Evolutionary conservation across 2,113 vertebrate species (phyloP).

Genomic region (Mungos mungo): DNA sequence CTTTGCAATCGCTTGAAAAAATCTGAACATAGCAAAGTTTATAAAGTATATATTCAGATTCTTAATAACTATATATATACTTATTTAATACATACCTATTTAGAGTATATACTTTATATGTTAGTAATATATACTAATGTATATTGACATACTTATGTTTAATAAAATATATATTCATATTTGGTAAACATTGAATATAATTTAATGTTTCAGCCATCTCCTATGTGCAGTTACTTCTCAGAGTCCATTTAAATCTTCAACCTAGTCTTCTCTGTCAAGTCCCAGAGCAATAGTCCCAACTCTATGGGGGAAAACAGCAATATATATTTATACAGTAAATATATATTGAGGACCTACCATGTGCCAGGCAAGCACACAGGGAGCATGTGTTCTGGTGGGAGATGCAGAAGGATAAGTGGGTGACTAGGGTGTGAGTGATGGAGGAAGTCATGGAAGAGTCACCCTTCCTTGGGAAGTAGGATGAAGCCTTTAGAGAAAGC

Average conservation of each 20-base stretch:
- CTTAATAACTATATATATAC: background rate
- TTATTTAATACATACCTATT: background rate
- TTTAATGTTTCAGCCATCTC: background rate
- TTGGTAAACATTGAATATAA: background rate
- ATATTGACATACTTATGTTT: background rate
- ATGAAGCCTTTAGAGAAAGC: background rate
- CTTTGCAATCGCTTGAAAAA: slow-evolving; percentile 20
- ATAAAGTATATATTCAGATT: background rate
- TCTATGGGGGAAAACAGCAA: background rate
- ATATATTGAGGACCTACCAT: background rate
- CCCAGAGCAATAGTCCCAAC: background rate
- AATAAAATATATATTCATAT: background rate
- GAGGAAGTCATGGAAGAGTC: too few species aligned
- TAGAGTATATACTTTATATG: background rate
- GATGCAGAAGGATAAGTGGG: background rate
- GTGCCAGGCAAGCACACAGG: background rate
- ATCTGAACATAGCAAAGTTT: background rate
- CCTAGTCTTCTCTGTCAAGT: background rate
- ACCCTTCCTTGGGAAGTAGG: background rate
- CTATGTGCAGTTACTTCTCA: background rate
- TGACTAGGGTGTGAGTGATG: background rate
- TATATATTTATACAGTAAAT: background rate
- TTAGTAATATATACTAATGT: background rate
- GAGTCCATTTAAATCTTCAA: background rate
- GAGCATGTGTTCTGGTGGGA: background rate